Percentiles rank a stretch among this genome's conserved stretches.
Evolutionary conservation across 2,888 invertebrate species (phyloP).

Genomic region (Margaritifera margaritifera): DNA sequence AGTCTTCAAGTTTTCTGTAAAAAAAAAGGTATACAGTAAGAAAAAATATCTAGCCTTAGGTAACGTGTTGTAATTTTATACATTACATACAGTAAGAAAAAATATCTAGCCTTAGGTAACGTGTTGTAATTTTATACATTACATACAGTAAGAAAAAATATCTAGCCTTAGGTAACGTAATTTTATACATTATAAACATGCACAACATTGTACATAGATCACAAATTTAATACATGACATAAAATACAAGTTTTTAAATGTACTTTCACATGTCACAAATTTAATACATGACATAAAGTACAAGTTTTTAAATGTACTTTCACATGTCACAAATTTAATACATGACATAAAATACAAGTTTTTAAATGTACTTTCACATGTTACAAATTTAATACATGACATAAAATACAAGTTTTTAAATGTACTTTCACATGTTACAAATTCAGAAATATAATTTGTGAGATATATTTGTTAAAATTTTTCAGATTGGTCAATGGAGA

Average conservation of each 20-base stretch:
- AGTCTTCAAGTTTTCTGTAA: no score
- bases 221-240: neutral
- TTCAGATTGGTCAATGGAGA: constrained; percentile 71
- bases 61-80: neutral
- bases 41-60: neutral
- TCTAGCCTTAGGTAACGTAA: neutral
- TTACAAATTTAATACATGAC: neutral
- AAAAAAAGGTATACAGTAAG: neutral
- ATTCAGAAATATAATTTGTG: neutral
- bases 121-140: neutral
- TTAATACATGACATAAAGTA: neutral
- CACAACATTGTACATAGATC: neutral
- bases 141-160: neutral
- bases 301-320: neutral
- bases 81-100: neutral
- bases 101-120: neutral
- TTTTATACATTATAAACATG: neutral
- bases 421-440: no score
- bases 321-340: neutral
- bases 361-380: neutral
- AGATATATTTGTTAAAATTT: constrained; percentile 11
- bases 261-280: no score
- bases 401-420: neutral
- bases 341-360: neutral
- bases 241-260: neutral